Base-by-base conservation (phyloP, 2,888 invertebrate species). In the Bombyx huttoni region DNA sequence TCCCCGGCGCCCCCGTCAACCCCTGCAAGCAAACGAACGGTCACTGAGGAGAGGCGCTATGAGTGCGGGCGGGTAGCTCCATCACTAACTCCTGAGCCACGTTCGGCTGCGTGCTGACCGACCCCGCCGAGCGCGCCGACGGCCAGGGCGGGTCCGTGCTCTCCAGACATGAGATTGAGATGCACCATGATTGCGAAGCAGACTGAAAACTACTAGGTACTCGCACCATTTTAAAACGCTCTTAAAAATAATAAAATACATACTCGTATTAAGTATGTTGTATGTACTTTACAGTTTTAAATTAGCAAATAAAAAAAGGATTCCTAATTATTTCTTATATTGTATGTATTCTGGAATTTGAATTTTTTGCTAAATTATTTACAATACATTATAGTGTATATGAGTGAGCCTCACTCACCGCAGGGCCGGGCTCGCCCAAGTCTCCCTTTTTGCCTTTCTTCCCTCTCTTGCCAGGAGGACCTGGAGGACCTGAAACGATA, bases 401-500 rank as follows among this genome's bases (percentile, higher is more conserved):
- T 40, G 3, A 12, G 8, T 40, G 24, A 24, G 40, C 35, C 13
- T 7, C 64, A 91, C 94, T 92, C 89, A 96, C 96, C 90, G 93
- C 88, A 56, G 94, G 91, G 51, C 96, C 95, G 33, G 92, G 82
- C 64, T 95, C 96, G 58, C 97, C 97, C 13, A 91, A 70, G 70
- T 96, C 96, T 14, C 97, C 97, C 75, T 95, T 96, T 84, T 95
- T 96, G 64, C 96, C 97, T 73, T 95, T 94, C 79, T 95, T 94
- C 65, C 96, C 96, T 71, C 95, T 90, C 81, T 96, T 96, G 59
- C 96, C 96, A 12, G 94, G 93, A 49, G 94, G 93, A 49, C 96
- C 96, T 54, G 94, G 93, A 14, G 94, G 94, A 63, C 96, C 96
- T 91, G 92, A 55, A 53, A 53, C 10, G 3, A 47, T 10, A 9